Conservation (phyloP, 37 sponge, comb jelly and placozoan species). For the Cliona cf. orientalis region DNA sequence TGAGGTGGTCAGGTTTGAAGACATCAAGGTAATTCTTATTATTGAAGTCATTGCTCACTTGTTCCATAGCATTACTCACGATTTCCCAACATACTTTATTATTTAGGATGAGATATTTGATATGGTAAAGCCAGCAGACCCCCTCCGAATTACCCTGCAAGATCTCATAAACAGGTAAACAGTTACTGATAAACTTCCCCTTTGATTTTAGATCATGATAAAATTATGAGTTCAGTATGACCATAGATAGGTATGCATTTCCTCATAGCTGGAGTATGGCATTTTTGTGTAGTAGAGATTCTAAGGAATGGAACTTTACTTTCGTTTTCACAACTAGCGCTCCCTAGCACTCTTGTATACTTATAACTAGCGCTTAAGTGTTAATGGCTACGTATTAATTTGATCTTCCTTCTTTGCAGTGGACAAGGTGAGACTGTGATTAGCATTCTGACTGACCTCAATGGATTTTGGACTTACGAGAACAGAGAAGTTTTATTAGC, state of each 20-base stretch:
- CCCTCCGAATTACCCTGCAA: conserved; percentile 80
- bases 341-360: background rate
- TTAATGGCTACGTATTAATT: background rate
- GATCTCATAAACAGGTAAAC: conserved; percentile 85
- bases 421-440: conserved; percentile 97
- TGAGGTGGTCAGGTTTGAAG: conserved; percentile 89
- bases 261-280: background rate
- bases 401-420: conserved; percentile 45
- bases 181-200: background rate
- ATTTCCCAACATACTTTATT: background rate
- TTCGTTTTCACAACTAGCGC: too few relatives aligned
- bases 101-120: conserved; percentile 96
- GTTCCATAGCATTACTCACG: too few relatives aligned
- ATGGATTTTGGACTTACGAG: conserved; percentile 98
- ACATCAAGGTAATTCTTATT: conserved; percentile 76
- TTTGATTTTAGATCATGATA: too few relatives aligned
- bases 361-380: background rate
- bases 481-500: conserved; percentile 93
- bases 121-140: conserved; percentile 93
- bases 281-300: background rate
- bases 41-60: too few relatives aligned
- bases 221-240: too few relatives aligned
- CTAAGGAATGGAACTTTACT: too few relatives aligned
- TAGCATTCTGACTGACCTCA: conserved; percentile 90
- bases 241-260: too few relatives aligned